A percentile compares a stretch with the other conserved stretches of the same genome.
phyloP scores from a whole-genome alignment of 2,797 vertebrate genomes.

The Melanitta fusca region DNA sequence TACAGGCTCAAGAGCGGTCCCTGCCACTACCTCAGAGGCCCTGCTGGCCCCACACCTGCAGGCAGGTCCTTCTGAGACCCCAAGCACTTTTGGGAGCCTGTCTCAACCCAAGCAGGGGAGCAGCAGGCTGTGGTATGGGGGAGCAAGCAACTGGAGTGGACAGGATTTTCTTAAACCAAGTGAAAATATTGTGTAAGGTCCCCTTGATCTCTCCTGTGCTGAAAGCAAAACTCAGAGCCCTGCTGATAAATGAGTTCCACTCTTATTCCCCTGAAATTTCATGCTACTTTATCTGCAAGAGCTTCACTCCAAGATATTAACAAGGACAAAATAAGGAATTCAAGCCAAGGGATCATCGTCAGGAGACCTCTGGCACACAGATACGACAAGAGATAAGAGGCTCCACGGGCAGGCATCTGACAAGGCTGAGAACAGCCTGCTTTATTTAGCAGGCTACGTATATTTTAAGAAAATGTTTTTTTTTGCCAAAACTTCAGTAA shows the following conservation, averaged over 20 bases:
- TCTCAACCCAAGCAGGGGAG: accelerated
- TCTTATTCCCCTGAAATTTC: constrained; percentile 46
- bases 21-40: not conserved
- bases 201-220: not conserved
- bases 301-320: not conserved
- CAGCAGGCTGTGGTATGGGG: not conserved
- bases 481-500: constrained; percentile 28
- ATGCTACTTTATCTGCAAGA: constrained; percentile 37
- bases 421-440: not conserved
- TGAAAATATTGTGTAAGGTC: not conserved
- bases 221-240: not conserved
- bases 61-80: not conserved
- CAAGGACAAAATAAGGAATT: constrained; percentile 36
- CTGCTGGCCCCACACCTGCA: not conserved
- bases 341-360: constrained; percentile 18
- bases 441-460: not conserved
- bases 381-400: not conserved
- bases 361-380: not conserved
- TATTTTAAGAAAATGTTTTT: constrained; percentile 24
- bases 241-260: constrained; percentile 4
- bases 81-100: accelerated
- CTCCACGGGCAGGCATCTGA: not conserved
- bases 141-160: not conserved
- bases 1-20: accelerated
- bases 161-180: not conserved